Conservation (phyloP, 64 coral and sea anemone genomes). For the Montipora efflorescens region DNA sequence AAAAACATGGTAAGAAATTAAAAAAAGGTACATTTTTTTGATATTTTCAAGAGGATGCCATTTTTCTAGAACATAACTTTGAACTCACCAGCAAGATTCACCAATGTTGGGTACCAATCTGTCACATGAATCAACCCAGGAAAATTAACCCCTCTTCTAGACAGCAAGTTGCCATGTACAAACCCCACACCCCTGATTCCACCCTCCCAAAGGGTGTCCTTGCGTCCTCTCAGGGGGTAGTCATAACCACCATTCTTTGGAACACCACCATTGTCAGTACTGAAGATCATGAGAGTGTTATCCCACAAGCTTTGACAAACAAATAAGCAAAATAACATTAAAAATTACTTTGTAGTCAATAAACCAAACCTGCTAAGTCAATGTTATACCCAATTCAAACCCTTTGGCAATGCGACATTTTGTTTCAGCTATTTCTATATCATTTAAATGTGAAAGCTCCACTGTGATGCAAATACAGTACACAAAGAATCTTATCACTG, state of each 20-base stretch:
- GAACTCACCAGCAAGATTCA: conserved; percentile 71
- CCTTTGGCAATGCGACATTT: too few species aligned
- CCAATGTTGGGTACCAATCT: conserved; percentile 88
- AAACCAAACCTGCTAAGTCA: too few species aligned
- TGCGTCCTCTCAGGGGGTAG: conserved; percentile 85
- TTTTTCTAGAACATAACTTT: not conserved
- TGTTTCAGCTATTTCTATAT: too few species aligned
- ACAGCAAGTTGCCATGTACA: conserved; percentile 75
- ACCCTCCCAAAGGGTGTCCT: conserved; percentile 93
- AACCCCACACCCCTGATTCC: conserved; percentile 87
- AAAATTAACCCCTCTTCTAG: conserved; percentile 67
- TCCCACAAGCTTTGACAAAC: conserved; percentile 54
- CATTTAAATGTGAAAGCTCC: too few species aligned
- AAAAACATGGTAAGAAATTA: not conserved
- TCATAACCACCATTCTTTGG: conserved; percentile 82
- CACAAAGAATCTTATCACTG: too few species aligned
- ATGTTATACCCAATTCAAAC: too few species aligned
- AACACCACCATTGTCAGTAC: conserved; percentile 90
- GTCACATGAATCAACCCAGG: conserved; percentile 72
- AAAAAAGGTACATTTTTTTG: not conserved
- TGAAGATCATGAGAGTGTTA: conserved; percentile 85
- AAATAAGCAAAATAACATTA: too few species aligned
- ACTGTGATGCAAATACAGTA: too few species aligned
- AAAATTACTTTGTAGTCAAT: too few species aligned
- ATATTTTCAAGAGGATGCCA: not conserved